Evolutionary conservation across 2,888 invertebrate genomes (phyloP).

Genomic region (Sialis lutaria): DNA sequence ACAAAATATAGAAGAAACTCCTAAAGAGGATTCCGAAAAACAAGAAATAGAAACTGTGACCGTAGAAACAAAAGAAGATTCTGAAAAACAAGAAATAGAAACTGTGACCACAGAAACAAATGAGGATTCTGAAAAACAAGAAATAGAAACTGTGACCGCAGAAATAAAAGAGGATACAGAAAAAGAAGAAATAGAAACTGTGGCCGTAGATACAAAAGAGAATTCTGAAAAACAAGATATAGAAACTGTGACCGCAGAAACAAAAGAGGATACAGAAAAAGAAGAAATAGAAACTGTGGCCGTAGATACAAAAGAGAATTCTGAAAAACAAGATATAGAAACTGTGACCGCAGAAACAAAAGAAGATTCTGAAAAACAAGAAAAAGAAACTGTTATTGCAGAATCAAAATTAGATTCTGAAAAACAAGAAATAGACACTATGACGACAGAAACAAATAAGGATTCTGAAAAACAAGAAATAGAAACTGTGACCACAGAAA

Average conservation of each 20-base stretch:
- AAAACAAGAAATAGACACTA: background rate
- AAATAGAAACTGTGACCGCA: slow-evolving; percentile 1
- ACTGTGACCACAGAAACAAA: slow-evolving; percentile 3
- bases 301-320: slow-evolving; percentile 3
- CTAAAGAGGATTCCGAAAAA: no score
- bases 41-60: no score
- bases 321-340: background rate
- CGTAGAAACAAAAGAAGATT: no score
- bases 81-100: background rate
- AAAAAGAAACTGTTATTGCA: background rate
- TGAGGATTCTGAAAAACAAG: slow-evolving; percentile 5
- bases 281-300: slow-evolving; percentile 6
- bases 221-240: slow-evolving; percentile 8
- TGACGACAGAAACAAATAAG: background rate
- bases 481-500: slow-evolving; percentile 14
- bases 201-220: slow-evolving; percentile 8
- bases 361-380: background rate
- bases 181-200: slow-evolving; percentile 3
- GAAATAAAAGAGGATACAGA: slow-evolving; percentile 1
- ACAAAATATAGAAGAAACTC: no score
- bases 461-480: slow-evolving; percentile 2
- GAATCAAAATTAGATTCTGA: background rate
- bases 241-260: slow-evolving; percentile 2
- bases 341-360: background rate
- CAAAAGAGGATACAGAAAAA: slow-evolving; percentile 1